A percentile compares a stretch with the other conserved stretches of the same genome.
phyloP scores from a whole-genome alignment of 92 coral and sea anemone genomes.

The Phenganax marumi region DNA sequence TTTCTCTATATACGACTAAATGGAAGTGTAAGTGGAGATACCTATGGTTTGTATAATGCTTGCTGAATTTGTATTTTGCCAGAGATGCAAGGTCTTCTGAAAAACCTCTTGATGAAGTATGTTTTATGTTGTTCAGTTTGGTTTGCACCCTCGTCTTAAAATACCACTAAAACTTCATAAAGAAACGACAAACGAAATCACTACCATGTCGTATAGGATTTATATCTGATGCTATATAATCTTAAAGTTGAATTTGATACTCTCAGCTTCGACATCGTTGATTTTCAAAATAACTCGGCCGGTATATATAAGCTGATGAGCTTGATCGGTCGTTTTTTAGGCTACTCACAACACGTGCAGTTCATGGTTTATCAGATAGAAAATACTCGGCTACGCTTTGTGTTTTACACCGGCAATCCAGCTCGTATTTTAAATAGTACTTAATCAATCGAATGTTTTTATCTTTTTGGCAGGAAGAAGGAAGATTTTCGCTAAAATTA shows the following conservation, averaged over 20 bases:
- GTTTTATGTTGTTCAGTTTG: background rate
- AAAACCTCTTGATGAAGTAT: background rate
- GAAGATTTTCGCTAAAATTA: background rate
- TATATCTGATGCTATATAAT: background rate
- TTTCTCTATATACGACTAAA: background rate
- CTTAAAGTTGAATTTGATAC: no score
- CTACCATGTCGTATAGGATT: no score
- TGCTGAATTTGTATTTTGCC: background rate
- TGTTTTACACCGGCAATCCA: no score
- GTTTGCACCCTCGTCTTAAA: no score
- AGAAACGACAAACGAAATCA: no score
- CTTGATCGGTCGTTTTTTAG: background rate
- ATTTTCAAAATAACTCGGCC: background rate
- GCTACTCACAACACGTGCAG: no score
- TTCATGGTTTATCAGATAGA: no score
- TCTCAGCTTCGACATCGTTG: background rate
- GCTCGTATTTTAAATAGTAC: no score
- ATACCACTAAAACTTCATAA: no score
- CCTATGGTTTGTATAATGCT: no score
- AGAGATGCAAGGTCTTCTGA: slow-evolving; percentile 30
- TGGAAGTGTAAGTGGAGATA: no score
- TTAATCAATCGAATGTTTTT: background rate
- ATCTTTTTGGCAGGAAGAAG: slow-evolving; percentile 4
- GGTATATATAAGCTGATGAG: background rate
- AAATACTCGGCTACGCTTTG: no score